These are phyloP conservation scores for Spheniscus humboldti DNA, from an alignment of 2,797 vertebrate species.

Conservation along the genomic window DNA sequence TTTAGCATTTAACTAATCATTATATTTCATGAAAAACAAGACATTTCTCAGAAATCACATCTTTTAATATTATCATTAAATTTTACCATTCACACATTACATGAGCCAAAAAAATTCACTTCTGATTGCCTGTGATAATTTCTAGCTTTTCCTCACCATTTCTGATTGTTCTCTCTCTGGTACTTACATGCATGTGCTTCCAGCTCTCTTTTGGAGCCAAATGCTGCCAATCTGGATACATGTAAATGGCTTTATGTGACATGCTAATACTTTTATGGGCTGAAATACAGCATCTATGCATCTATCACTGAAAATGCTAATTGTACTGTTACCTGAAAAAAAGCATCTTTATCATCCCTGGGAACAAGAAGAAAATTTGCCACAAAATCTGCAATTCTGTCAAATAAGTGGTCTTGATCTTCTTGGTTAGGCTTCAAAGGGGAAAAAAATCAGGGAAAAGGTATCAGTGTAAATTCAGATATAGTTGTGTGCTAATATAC, in stretches of 20 bases:
- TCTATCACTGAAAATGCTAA: not conserved
- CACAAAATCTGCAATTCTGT: slow-evolving; percentile 68
- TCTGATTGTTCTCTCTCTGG: not conserved
- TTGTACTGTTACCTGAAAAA: slow-evolving; percentile 60
- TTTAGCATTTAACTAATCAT: not conserved
- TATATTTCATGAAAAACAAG: not conserved
- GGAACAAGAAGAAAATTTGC: slow-evolving; percentile 59
- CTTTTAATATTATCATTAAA: not conserved
- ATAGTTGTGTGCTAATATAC: not conserved
- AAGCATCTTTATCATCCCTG: slow-evolving; percentile 43
- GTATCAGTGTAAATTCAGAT: not conserved
- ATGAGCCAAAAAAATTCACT: not conserved
- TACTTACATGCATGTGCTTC: not conserved
- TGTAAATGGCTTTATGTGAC: not conserved
- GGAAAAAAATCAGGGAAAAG: not conserved
- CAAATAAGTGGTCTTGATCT: slow-evolving; percentile 66
- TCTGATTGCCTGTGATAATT: not conserved
- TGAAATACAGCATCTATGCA: not conserved
- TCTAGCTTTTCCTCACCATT: not conserved
- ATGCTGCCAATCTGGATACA: not conserved
- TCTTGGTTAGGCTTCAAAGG: slow-evolving; percentile 58
- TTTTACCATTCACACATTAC: not conserved
- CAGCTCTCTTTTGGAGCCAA: not conserved
- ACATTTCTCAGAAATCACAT: not conserved
- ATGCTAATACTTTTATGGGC: not conserved